A percentile compares a stretch with the other conserved stretches of the same genome.
phyloP scores from a whole-genome alignment of 2,113 vertebrate species.

The Passer domesticus region DNA sequence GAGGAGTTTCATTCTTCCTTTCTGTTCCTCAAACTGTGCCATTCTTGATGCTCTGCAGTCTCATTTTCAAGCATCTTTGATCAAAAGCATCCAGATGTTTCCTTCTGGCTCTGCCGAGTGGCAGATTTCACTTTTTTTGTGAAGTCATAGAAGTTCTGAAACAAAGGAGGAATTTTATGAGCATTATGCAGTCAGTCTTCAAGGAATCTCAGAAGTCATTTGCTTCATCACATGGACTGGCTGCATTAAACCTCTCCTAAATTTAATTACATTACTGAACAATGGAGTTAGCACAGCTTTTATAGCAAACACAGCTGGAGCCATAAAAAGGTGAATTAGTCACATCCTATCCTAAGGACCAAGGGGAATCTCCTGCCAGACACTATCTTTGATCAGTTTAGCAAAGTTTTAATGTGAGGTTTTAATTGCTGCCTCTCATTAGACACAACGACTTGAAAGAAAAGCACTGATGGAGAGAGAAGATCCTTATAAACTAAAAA shows the following conservation, averaged over 20 bases:
- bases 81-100: slow-evolving; percentile 34
- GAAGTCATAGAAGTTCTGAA: not conserved
- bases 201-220: not conserved
- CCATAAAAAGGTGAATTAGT: not conserved
- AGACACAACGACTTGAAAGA: not conserved
- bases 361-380: not conserved
- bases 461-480: not conserved
- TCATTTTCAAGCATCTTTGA: slow-evolving; percentile 5
- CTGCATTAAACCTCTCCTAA: not conserved
- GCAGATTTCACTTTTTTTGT: not conserved
- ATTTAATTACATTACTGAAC: not conserved
- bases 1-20: not conserved
- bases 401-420: not conserved
- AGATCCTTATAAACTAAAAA: not conserved
- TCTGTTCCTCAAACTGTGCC: not conserved
- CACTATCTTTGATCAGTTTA: not conserved
- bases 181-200: not conserved
- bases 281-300: not conserved
- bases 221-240: not conserved
- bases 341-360: not conserved
- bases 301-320: not conserved
- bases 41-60: not conserved
- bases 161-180: slow-evolving; percentile 10
- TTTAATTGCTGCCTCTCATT: slow-evolving; percentile 3
- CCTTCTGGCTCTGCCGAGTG: not conserved